These are phyloP conservation scores for Drosophila nr. fundita DNA, from an alignment of 2,888 invertebrate species.

Conservation along the genomic window DNA sequence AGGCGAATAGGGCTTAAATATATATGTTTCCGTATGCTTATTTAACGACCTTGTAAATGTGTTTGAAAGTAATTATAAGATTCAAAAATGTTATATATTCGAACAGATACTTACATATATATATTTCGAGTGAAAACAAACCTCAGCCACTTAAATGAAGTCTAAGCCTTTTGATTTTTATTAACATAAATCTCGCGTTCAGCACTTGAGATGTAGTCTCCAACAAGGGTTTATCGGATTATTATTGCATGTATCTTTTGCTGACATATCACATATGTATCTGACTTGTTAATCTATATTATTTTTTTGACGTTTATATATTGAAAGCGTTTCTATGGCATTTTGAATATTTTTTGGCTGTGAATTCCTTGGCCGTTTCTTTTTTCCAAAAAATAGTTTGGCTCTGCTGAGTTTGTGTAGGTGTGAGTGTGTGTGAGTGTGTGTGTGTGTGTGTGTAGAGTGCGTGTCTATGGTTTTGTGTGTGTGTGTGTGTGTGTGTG, in stretches of 20 bases:
- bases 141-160: not conserved
- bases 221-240: not conserved
- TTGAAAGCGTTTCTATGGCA: constrained; percentile 12
- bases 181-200: not conserved
- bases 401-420: constrained; percentile 19
- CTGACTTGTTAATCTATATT: constrained; percentile 17
- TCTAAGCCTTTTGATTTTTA: not conserved
- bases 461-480: constrained; percentile 12
- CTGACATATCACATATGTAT: not conserved
- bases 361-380: constrained; percentile 23
- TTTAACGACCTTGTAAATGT: constrained; percentile 51
- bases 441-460: constrained; percentile 18
- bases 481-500: constrained; percentile 30
- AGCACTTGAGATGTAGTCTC: not conserved
- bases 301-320: not conserved
- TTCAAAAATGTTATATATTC: not conserved
- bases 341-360: not conserved
- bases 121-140: not conserved
- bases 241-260: not conserved
- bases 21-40: constrained; percentile 15
- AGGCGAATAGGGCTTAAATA: not conserved
- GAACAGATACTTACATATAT: not conserved
- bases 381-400: constrained; percentile 37
- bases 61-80: not conserved
- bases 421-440: constrained; percentile 18